phyloP scores from a whole-genome alignment of 2,888 invertebrate species.

The Ectemnius continuus region DNA sequence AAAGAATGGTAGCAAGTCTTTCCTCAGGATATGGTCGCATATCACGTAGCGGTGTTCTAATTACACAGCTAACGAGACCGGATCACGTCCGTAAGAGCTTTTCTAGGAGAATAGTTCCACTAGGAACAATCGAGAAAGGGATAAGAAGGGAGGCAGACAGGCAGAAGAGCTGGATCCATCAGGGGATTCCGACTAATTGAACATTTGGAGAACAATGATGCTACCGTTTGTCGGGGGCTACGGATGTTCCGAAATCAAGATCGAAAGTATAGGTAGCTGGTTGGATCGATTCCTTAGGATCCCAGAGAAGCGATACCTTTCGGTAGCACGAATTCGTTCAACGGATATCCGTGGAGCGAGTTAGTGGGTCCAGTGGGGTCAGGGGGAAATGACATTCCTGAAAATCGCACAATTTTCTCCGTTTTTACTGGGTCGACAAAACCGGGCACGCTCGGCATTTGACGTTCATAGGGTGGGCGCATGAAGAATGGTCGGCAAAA shows the following conservation, averaged over 20 bases:
- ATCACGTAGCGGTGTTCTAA: slow-evolving; percentile 11
- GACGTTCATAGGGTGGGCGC: slow-evolving; percentile 26
- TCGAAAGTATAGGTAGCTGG: no score
- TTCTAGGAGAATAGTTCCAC: slow-evolving; percentile 17
- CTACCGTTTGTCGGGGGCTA: no score
- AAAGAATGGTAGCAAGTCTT: neutral
- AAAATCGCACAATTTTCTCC: slow-evolving; percentile 24
- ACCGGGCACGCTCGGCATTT: neutral
- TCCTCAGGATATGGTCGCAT: slow-evolving; percentile 3
- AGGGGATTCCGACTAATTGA: slow-evolving; percentile 52
- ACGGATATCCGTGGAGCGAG: no score
- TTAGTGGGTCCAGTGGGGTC: neutral
- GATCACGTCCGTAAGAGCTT: slow-evolving; percentile 19
- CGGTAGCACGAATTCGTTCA: no score
- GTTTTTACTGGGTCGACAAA: slow-evolving; percentile 22
- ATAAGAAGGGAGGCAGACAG: slow-evolving; percentile 16
- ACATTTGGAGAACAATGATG: slow-evolving; percentile 46
- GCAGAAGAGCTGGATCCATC: slow-evolving; percentile 47
- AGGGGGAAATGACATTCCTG: slow-evolving; percentile 21
- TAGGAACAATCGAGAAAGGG: slow-evolving; percentile 30
- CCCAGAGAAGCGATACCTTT: no score
- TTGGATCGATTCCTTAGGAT: no score
- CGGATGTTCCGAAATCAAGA: no score
- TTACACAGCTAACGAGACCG: slow-evolving; percentile 37
- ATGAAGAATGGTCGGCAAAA: slow-evolving; percentile 28